phyloP scores from a whole-genome alignment of 2,797 vertebrate species.

The Telmatherina bonti region DNA sequence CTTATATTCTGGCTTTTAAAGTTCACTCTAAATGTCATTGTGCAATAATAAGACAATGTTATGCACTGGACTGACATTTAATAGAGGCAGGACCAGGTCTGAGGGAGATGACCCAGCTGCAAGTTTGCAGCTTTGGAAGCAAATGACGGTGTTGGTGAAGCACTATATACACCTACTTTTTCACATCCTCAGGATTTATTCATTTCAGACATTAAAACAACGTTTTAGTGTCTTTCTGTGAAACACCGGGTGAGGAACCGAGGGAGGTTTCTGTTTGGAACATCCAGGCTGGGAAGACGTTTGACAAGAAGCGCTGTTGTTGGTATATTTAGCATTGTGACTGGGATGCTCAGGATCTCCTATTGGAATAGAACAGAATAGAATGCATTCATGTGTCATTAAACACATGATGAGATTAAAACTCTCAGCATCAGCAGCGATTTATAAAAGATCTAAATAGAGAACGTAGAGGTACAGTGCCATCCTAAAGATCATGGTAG shows the following conservation, averaged over 20 bases:
- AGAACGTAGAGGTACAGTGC: no score
- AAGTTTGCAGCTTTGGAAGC: constrained; percentile 70
- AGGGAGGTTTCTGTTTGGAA: background rate
- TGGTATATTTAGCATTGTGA: no score
- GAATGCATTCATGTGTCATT: no score
- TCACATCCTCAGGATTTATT: constrained; percentile 6
- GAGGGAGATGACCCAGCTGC: constrained; percentile 65
- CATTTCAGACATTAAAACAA: constrained; percentile 51
- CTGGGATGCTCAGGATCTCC: no score
- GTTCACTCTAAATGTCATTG: constrained; percentile 87
- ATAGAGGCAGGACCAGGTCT: constrained; percentile 64
- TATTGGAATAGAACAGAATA: no score
- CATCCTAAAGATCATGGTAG: no score
- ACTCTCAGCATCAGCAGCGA: no score
- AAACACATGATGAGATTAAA: no score
- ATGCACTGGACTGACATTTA: constrained; percentile 83
- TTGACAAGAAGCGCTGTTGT: no score
- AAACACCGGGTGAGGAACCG: constrained; percentile 8
- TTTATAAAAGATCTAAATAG: no score
- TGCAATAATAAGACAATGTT: constrained; percentile 83
- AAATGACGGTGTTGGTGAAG: constrained; percentile 28
- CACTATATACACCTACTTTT: constrained; percentile 3
- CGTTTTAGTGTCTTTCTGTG: constrained; percentile 27
- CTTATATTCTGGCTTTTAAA: constrained; percentile 86
- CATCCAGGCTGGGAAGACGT: no score